phyloP scores from a whole-genome alignment of 2,797 vertebrate genomes.

The Eutrigla gurnardus region DNA sequence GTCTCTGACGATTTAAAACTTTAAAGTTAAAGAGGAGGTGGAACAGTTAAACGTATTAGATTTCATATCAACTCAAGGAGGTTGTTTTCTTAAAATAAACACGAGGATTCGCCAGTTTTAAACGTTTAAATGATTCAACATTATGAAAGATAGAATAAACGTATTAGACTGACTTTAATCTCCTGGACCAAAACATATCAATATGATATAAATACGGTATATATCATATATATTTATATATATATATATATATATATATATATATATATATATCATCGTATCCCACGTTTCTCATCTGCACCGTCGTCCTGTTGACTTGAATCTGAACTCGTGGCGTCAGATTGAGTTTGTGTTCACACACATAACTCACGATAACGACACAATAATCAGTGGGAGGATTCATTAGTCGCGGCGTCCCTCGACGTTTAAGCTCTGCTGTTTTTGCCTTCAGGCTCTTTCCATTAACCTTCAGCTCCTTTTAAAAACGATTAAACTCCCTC shows the following conservation, averaged over 20 bases:
- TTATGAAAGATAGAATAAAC: not conserved
- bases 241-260: too few species aligned
- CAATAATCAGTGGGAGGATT: conserved; percentile 55
- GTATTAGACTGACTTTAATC: not conserved
- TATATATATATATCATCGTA: not conserved
- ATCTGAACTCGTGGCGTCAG: conserved; percentile 49
- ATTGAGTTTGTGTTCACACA: conserved; percentile 28
- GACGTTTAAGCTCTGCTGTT: conserved; percentile 42
- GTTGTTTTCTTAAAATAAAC: too few species aligned
- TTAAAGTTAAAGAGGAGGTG: too few species aligned
- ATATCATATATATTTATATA: too few species aligned
- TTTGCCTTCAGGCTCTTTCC: conserved; percentile 69
- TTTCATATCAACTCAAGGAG: too few species aligned
- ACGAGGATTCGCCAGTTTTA: too few species aligned
- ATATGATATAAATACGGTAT: too few species aligned
- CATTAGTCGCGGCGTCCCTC: conserved; percentile 60
- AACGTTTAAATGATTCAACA: too few species aligned
- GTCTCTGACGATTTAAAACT: too few species aligned
- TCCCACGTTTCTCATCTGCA: not conserved
- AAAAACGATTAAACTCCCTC: conserved; percentile 69
- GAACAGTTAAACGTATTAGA: too few species aligned
- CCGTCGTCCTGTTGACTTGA: conserved; percentile 55
- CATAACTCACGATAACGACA: conserved; percentile 41
- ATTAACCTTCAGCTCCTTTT: conserved; percentile 77
- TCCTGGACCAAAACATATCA: not conserved